Evolutionary conservation across 2,797 vertebrate genomes (phyloP), one percentile per base, ranked within the genome.

Genomic region (Arctocebus calabarensis): DNA sequence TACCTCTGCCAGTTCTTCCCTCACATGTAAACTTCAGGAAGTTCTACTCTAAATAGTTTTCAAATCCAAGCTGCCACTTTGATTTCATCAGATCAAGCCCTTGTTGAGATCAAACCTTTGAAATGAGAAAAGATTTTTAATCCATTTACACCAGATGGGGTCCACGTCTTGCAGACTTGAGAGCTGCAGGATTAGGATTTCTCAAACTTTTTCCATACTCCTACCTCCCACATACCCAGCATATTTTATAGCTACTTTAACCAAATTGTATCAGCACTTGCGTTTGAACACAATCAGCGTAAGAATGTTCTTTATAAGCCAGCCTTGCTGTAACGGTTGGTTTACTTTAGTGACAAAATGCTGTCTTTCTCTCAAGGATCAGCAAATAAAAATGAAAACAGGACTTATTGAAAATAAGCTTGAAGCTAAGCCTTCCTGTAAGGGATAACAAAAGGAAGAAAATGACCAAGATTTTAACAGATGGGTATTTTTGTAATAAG

Each of bases 81-180:
- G 99, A 99, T 99, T 99, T 99, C 99, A 99, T 99, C 99, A 99
- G 98, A 98, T 98, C 98, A 98, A 99, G 99, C 98, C 98, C 99
- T 99, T 99, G 98, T 99, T 99, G 99, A 99, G 99, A 99, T 99
- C 99, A 99, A 98, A 99, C 99, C 99, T 99, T 99, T 99, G 99
- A 99, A 99, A 99, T 98, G 98, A 99, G 98, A 99, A 99, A 99
- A 98, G 99, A 99, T 99, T 99, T 99, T 99, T 99, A 99, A 99
- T 99, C 99, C 99, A 99, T 98, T 99, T 99, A 99, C 98, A 98
- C 98, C 98, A 98, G 98, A 99, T 98, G 98, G 98, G 98, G 98
- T 98, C 98, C 97, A 97, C 97, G 98, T 99, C 98, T 98, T 97
- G 89, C 97, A 98, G 98, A 98, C 98, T 98, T 99, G 99, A 99